phyloP scores from a whole-genome alignment of 2,797 vertebrate genomes.

The Centropyge bicolor region DNA sequence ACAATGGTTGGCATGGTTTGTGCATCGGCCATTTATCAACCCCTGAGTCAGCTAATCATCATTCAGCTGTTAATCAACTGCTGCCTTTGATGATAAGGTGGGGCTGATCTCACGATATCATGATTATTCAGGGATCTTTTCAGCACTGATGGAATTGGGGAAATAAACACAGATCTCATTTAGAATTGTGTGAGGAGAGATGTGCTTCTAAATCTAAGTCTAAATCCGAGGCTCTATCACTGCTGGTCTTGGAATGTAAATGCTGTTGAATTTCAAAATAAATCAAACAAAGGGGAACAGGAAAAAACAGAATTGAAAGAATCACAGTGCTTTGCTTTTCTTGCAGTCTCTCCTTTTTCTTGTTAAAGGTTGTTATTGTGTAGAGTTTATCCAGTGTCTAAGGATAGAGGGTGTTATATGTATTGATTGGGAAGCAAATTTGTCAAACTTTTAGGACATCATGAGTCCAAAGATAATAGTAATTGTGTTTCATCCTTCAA shows the following conservation, averaged over 20 bases:
- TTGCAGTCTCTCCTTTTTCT: not conserved
- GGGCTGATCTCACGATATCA: conserved; percentile 28
- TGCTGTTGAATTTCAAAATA: not conserved
- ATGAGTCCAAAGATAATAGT: not conserved
- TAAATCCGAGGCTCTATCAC: not conserved
- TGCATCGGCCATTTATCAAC: not conserved
- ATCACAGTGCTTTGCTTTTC: not conserved
- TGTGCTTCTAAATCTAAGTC: not conserved
- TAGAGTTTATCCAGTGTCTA: not conserved
- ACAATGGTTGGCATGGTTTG: conserved; percentile 31
- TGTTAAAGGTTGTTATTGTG: not conserved
- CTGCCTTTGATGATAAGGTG: conserved; percentile 20
- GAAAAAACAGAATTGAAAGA: not conserved
- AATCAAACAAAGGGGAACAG: not conserved
- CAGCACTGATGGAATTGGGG: conserved; percentile 18
- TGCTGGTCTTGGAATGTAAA: not conserved
- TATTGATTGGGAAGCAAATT: not conserved
- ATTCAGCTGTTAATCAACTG: conserved; percentile 24
- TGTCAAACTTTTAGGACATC: too few species aligned
- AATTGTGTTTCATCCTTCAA: not conserved
- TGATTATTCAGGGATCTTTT: conserved; percentile 5
- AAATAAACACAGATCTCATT: not conserved
- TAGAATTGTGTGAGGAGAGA: not conserved
- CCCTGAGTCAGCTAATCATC: conserved; percentile 44
- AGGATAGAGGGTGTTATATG: too few species aligned